phyloP scores from a whole-genome alignment of 2,797 vertebrate genomes.

The Chelon labrosus region DNA sequence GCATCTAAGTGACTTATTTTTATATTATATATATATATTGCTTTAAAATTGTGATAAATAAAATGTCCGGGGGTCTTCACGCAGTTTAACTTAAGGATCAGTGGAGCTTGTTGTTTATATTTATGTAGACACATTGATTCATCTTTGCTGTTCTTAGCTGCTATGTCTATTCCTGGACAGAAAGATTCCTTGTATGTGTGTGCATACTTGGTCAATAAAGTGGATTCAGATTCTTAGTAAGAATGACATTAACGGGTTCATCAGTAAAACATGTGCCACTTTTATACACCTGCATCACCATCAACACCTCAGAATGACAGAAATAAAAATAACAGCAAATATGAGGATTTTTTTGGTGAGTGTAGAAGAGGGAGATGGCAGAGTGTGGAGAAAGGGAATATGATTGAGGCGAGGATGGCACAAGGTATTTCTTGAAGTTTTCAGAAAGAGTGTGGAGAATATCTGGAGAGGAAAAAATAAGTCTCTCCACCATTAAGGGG shows the following conservation, averaged over 20 bases:
- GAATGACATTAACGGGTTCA: not conserved
- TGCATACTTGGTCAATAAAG: too few species aligned
- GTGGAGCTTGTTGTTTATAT: not conserved
- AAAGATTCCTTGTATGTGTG: too few species aligned
- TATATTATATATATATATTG: too few species aligned
- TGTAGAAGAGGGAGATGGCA: not conserved
- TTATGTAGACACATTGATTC: not conserved
- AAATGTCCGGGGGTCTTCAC: too few species aligned
- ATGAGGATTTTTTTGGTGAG: conserved; percentile 4
- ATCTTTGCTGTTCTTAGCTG: not conserved
- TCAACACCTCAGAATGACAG: not conserved
- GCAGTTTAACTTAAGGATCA: too few species aligned
- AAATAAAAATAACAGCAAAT: conserved; percentile 21
- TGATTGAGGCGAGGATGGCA: conserved; percentile 42
- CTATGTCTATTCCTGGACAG: too few species aligned
- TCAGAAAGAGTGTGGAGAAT: not conserved
- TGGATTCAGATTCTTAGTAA: too few species aligned
- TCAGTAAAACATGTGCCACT: conserved; percentile 8
- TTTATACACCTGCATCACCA: not conserved
- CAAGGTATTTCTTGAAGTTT: conserved; percentile 34
- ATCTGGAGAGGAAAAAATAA: conserved; percentile 21
- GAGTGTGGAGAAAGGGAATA: conserved; percentile 21
- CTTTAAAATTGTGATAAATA: too few species aligned
- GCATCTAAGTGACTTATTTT: not conserved
- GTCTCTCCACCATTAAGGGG: conserved; percentile 15